Base-by-base conservation (phyloP, 2,888 invertebrate species). In the Hemistola chrysoprasaria region DNA sequence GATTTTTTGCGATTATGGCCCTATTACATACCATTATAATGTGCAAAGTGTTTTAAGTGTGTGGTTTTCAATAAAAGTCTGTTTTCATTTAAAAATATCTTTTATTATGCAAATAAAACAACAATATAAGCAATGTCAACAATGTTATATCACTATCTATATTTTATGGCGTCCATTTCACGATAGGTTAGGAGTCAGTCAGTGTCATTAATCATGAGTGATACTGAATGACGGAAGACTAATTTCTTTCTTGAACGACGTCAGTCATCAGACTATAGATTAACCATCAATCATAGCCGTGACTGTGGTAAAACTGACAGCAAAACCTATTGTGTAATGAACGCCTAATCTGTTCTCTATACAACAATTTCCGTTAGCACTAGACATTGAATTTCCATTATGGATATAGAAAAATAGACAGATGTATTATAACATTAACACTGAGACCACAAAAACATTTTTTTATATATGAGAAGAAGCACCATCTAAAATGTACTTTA, bases 41-140 rank as follows among this genome's bases (percentile, higher is more conserved):
- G n/a, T n/a, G n/a, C n/a, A n/a, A n/a, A n/a, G n/a, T 22, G 11
- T 27, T 25, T 28, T 36, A 25, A 30, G 24, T 26, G 16, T 16
- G 16, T 16, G 2, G 30, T 38, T 35, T 26, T 16, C 5, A 40
- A 30, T 22, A 35, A 41, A 38, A 16, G 22, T 23, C 24, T 22
- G n/a, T 35, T 37, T 49, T 39, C 28, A 21, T 45, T 48, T 39
- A 44, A 44, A 44, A 44, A 44, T 54, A 45, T 48, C 45, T 42
- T 41, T 43, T 35, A 40, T 43, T 33, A 38, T 43, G 40, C 23
- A 60, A 84, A 78, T 77, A 61, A 86, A 85, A 83, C 70, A 55
- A 69, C 48, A 54, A 50, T 62, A 40, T 79, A 88, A 86, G 87
- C 87, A 88, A 85, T 84, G 71, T 86, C 86, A 87, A 88, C 88